A percentile compares a stretch with the other conserved stretches of the same genome.
These are phyloP conservation scores for Notamacropus eugenii DNA, from an alignment of 2,797 vertebrate genomes.

Conservation along the genomic window DNA sequence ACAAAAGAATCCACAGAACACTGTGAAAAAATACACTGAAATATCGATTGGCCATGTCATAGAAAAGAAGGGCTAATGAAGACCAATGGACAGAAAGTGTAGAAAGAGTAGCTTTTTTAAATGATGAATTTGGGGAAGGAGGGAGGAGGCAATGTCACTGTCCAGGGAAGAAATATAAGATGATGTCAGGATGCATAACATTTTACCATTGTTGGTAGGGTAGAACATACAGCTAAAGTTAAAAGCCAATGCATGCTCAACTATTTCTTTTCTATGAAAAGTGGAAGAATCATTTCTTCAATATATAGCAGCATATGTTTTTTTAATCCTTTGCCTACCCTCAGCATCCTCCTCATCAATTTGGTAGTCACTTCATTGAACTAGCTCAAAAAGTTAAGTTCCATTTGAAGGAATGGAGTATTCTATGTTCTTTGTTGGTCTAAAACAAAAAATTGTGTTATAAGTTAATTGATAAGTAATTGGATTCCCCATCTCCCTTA, in stretches of 20 bases:
- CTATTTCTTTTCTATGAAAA: conserved; percentile 56
- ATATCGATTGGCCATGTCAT: conserved; percentile 31
- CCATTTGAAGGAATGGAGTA: conserved; percentile 35
- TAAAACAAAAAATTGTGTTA: conserved; percentile 14
- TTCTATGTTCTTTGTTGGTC: background rate
- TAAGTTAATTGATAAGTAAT: conserved; percentile 33
- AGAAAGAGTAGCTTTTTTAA: conserved; percentile 3
- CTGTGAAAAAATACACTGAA: conserved; percentile 35
- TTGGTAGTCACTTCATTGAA: conserved; percentile 47
- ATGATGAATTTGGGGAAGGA: conserved; percentile 15
- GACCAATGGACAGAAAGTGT: conserved; percentile 19
- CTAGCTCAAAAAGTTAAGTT: conserved; percentile 34
- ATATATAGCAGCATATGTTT: conserved; percentile 56
- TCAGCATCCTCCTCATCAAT: conserved; percentile 20
- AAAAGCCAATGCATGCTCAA: conserved; percentile 49
- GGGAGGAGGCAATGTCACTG: background rate
- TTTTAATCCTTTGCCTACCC: background rate
- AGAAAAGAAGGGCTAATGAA: conserved; percentile 54
- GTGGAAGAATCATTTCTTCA: conserved; percentile 33
- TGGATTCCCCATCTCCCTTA: background rate
- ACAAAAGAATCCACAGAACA: conserved; percentile 46
- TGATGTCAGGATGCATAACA: background rate
- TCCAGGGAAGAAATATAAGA: background rate
- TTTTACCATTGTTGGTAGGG: background rate
- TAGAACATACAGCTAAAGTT: conserved; percentile 4